These are phyloP conservation scores for Nibea albiflora DNA, from an alignment of 2,113 vertebrate genomes.

Conservation along the genomic window DNA sequence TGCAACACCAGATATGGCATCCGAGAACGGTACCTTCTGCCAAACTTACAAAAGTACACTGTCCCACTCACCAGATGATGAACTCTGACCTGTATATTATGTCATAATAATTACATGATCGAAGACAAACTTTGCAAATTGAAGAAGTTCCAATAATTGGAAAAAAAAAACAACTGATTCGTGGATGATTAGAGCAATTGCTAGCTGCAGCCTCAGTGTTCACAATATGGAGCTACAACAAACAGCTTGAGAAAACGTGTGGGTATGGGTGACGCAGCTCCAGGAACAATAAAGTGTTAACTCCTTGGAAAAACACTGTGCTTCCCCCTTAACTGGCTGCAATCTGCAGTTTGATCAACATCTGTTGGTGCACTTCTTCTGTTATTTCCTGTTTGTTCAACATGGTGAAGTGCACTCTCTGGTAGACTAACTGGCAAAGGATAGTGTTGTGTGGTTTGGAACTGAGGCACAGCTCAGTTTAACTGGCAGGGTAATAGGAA, in stretches of 20 bases:
- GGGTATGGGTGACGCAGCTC: neutral
- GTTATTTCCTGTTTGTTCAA: neutral
- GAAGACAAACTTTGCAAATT: neutral
- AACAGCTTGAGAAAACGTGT: neutral
- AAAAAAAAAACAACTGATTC: no score
- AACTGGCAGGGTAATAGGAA: neutral
- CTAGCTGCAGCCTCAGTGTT: neutral
- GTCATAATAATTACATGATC: neutral
- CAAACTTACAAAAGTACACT: neutral
- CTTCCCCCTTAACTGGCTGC: neutral
- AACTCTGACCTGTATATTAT: slow-evolving; percentile 18
- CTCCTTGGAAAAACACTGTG: neutral
- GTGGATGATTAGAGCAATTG: neutral
- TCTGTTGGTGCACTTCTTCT: neutral
- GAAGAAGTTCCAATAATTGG: no score
- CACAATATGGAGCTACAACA: neutral
- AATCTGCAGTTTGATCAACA: neutral
- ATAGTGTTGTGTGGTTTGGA: neutral
- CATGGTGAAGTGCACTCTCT: neutral
- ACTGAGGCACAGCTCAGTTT: neutral
- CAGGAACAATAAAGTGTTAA: neutral
- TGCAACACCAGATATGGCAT: neutral
- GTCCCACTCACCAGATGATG: neutral
- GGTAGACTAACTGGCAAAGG: neutral
- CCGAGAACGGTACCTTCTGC: neutral